These are phyloP conservation scores for Lissonota sp. DNA, from an alignment of 2,888 invertebrate species.

Conservation along the genomic window DNA sequence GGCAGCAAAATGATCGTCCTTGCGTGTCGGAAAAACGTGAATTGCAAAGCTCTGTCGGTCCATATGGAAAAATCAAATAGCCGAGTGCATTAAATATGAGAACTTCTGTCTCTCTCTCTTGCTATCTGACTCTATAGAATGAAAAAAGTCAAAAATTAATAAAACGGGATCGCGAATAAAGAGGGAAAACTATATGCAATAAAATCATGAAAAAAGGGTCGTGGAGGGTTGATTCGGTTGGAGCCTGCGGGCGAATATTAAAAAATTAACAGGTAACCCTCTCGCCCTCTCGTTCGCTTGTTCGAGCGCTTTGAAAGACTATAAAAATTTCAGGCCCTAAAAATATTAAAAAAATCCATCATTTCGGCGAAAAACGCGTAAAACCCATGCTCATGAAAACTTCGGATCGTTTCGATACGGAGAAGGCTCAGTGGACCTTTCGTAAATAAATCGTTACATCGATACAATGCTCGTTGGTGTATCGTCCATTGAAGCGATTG, in stretches of 20 bases:
- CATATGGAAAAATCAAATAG: constrained; percentile 70
- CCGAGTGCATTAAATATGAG: constrained; percentile 74
- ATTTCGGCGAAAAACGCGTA: not conserved
- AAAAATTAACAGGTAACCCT: constrained; percentile 44
- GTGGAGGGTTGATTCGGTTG: constrained; percentile 15
- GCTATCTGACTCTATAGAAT: constrained; percentile 64
- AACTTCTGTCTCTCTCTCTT: constrained; percentile 13
- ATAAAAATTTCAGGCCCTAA: constrained; percentile 6
- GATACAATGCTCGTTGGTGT: no score
- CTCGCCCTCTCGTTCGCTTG: not conserved
- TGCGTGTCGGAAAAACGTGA: constrained; percentile 29
- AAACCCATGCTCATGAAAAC: no score
- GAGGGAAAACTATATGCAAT: constrained; percentile 42
- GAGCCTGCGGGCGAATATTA: constrained; percentile 38
- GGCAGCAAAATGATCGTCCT: not conserved
- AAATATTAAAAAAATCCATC: constrained; percentile 9
- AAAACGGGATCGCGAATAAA: constrained; percentile 64
- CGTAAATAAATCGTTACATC: not conserved
- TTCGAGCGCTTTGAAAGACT: constrained; percentile 25
- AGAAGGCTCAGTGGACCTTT: not conserved
- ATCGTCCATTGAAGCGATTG: not conserved
- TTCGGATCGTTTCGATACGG: no score
- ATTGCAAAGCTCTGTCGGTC: constrained; percentile 33
- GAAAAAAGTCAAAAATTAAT: constrained; percentile 68
- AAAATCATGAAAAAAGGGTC: constrained; percentile 50